Percentiles rank a stretch among this genome's conserved stretches.
Evolutionary conservation across 2,888 invertebrate genomes (phyloP).

Genomic region (Rugalucina vietnamica): DNA sequence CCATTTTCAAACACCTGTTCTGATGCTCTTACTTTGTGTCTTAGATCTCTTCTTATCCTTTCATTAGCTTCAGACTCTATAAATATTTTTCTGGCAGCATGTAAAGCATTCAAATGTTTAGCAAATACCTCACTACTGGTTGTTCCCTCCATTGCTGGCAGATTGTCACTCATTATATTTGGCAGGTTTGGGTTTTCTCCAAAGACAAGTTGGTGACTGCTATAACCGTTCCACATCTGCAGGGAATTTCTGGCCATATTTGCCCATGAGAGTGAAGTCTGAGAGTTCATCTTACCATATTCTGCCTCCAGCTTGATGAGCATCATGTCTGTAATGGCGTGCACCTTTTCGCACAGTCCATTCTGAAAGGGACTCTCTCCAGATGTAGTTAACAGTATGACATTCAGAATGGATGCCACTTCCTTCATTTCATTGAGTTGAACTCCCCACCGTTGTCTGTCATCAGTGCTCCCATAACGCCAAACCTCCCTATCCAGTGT

Average conservation of each 20-base stretch:
- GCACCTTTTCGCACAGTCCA: no score
- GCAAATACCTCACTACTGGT: conserved; percentile 35
- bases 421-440: conserved; percentile 39
- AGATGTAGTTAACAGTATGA: conserved; percentile 20
- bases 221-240: no score
- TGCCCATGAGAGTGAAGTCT: no score
- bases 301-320: conserved; percentile 28
- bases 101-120: conserved; percentile 44
- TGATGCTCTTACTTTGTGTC: no score
- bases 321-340: conserved; percentile 40
- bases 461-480: conserved; percentile 45
- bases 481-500: conserved; percentile 60
- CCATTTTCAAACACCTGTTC: no score
- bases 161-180: neutral
- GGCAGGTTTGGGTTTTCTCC: conserved; percentile 23
- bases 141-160: neutral
- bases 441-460: conserved; percentile 60
- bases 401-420: conserved; percentile 25
- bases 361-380: conserved; percentile 26
- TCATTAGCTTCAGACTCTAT: conserved; percentile 44
- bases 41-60: no score
- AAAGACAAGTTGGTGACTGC: conserved; percentile 31
- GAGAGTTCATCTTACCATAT: neutral
- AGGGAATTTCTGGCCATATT: no score
- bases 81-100: conserved; percentile 32